A percentile compares a stretch with the other conserved stretches of the same genome.
phyloP scores from a whole-genome alignment of 2,888 invertebrate genomes.

The Orchestes rusci region DNA sequence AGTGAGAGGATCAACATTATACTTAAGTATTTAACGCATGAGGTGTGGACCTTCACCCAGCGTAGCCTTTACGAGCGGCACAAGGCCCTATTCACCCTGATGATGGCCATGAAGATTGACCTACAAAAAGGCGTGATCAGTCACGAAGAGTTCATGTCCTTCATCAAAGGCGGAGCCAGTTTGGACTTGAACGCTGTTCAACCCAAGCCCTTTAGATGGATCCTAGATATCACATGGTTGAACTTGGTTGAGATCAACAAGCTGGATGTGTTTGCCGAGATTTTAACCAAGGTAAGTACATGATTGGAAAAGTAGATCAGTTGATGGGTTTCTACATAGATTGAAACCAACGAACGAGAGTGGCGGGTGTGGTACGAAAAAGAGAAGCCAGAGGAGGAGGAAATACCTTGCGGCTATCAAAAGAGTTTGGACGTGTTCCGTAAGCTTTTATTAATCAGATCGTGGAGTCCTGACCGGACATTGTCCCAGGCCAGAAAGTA shows the following conservation, averaged over 20 bases:
- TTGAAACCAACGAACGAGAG: conserved; percentile 77
- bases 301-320: not conserved
- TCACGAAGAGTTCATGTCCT: conserved; percentile 88
- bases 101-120: conserved; percentile 94
- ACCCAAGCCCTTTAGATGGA: conserved; percentile 92
- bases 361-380: conserved; percentile 90
- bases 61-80: conserved; percentile 90
- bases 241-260: conserved; percentile 92
- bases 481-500: conserved; percentile 89
- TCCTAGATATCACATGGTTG: conserved; percentile 91
- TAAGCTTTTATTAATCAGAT: conserved; percentile 76
- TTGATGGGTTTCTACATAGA: conserved; percentile 43
- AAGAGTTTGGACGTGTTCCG: conserved; percentile 81
- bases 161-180: conserved; percentile 95
- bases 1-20: conserved; percentile 85
- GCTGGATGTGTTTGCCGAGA: conserved; percentile 68
- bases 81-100: conserved; percentile 85
- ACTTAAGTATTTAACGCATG: conserved; percentile 79
- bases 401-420: conserved; percentile 84
- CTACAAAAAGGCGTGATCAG: conserved; percentile 73
- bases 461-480: conserved; percentile 93
- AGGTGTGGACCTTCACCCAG: conserved; percentile 88
- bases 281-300: conserved; percentile 60
- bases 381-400: conserved; percentile 86
- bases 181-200: conserved; percentile 86